Evolutionary conservation across 2,113 vertebrate genomes (phyloP), one percentile per base, ranked within the genome.

Genomic region (Plecturocebus donacophilus): DNA sequence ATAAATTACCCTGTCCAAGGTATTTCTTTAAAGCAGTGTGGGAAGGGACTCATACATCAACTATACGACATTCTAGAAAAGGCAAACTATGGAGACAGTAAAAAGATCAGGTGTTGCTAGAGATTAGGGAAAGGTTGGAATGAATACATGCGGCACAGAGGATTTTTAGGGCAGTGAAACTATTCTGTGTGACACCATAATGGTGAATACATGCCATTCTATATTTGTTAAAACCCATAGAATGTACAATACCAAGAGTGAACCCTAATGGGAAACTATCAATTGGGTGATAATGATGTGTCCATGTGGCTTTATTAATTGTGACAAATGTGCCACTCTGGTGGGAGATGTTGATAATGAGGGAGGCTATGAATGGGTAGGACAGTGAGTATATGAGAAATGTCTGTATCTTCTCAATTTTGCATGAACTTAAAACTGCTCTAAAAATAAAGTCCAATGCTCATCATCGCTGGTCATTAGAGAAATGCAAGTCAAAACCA

Each of bases 351-450:
- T 8, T 76, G 47, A 38, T 21, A 84, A 38, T 14, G 13, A 17
- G 40, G n/a, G 2, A 66, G 1, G 10, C 8, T 40, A 17, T 17
- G n/a, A 13, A 38, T 12, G 1, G 56, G 10, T 42, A 23, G 0
- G 2, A 6, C 6, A 19, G 25, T 8, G 38, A 56, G 71, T 32
- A 38, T 17, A 35, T 16, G 11, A 10, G 2, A n/a, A 86, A 68
- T 75, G 5, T 61, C 20, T 66, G 0, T 8, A 54, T 1, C 20
- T 85, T 30, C 32, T 91, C 45, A n/a, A 13, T 30, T 76, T 90
- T 71, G 6, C 21, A 2, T 45, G 9, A 95, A 61, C 2, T 20
- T 61, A 47, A 91, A 64, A 25, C 0, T 30, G 12, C 7, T 91
- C 21, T 38, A 58, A 61, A 64, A 45, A 23, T 10, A 82, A 49